phyloP scores from a whole-genome alignment of 2,113 vertebrate genomes.

The Etia nguti region DNA sequence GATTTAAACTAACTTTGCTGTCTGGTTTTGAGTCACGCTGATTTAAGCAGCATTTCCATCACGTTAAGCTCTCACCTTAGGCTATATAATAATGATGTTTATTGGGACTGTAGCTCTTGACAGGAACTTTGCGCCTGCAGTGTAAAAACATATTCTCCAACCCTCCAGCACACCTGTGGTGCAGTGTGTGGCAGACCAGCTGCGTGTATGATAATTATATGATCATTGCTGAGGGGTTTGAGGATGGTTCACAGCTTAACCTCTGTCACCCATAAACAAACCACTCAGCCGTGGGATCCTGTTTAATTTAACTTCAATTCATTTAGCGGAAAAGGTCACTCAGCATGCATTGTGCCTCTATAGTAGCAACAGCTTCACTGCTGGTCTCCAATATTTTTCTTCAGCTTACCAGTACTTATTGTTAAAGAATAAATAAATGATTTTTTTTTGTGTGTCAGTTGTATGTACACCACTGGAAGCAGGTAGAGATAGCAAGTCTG shows the following conservation, averaged over 20 bases:
- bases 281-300: background rate
- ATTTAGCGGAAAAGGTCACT: constrained; percentile 37
- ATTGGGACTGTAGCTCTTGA: constrained; percentile 39
- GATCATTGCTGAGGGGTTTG: constrained; percentile 31
- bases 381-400: background rate
- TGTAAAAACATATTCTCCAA: constrained; percentile 12
- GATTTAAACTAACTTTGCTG: background rate
- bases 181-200: constrained; percentile 45
- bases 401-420: background rate
- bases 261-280: constrained; percentile 24
- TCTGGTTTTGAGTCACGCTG: background rate
- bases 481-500: background rate
- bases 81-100: constrained; percentile 53
- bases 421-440: background rate
- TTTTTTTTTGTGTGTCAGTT: background rate
- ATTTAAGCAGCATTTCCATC: constrained; percentile 27
- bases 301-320: constrained; percentile 27
- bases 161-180: constrained; percentile 41
- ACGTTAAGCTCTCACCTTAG: constrained; percentile 29
- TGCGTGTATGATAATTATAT: constrained; percentile 45
- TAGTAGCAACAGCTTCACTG: background rate
- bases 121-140: constrained; percentile 6
- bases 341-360: background rate
- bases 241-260: constrained; percentile 29
- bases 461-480: background rate